These are phyloP conservation scores for Chaitophorus viminalis DNA, from an alignment of 2,888 invertebrate genomes.

Conservation along the genomic window DNA sequence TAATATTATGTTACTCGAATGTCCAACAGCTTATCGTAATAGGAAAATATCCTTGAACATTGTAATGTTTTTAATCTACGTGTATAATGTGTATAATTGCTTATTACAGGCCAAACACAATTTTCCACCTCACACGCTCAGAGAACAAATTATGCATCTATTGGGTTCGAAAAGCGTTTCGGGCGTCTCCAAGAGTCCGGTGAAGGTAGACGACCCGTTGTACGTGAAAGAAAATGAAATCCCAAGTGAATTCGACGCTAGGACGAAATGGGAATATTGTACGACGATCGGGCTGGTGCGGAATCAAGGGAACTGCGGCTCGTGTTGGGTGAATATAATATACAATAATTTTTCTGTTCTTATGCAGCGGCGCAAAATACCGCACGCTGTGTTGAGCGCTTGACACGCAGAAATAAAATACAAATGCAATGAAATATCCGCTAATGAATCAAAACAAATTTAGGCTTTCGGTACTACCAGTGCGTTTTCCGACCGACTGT, in stretches of 20 bases:
- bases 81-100: background rate
- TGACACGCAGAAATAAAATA: too few relatives aligned
- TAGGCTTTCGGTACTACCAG: background rate
- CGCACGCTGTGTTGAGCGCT: too few relatives aligned
- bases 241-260: conserved; percentile 83
- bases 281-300: conserved; percentile 82
- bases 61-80: background rate
- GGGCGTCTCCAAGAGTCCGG: background rate
- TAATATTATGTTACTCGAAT: too few relatives aligned
- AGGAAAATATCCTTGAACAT: too few relatives aligned
- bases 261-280: conserved; percentile 83
- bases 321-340: conserved; percentile 74
- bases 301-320: conserved; percentile 91
- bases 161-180: background rate
- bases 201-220: background rate
- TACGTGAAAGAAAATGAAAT: background rate
- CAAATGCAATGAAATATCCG: too few relatives aligned
- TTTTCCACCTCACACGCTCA: background rate
- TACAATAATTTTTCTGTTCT: too few relatives aligned
- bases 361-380: too few relatives aligned
- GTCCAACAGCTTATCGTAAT: too few relatives aligned
- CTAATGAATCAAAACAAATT: too few relatives aligned
- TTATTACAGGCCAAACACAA: background rate
- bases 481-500: conserved; percentile 12
- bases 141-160: background rate